A percentile compares a stretch with the other conserved stretches of the same genome.
phyloP scores from a whole-genome alignment of 2,888 invertebrate genomes.

The Drosophila borborema region DNA sequence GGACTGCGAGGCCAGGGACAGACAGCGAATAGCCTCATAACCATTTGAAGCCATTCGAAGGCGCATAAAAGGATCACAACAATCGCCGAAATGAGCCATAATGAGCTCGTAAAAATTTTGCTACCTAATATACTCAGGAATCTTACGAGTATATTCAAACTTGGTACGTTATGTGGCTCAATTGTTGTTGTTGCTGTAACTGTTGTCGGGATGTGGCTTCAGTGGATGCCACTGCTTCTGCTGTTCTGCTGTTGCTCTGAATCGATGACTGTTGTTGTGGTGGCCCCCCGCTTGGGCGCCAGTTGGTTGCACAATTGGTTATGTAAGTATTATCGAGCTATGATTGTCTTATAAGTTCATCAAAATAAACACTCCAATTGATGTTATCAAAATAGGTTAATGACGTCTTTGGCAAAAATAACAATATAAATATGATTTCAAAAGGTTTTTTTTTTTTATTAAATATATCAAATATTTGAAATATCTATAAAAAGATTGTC shows the following conservation, averaged over 20 bases:
- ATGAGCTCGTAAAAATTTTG: conserved; percentile 86
- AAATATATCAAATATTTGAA: not conserved
- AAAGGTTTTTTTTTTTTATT: not conserved
- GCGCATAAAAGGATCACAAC: conserved; percentile 86
- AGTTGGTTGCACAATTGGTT: conserved; percentile 38
- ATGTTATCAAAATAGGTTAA: not conserved
- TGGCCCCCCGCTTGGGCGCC: conserved; percentile 31
- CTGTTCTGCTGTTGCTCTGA: conserved; percentile 12
- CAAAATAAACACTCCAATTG: conserved; percentile 22
- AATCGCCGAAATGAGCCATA: conserved; percentile 86
- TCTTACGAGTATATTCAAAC: conserved; percentile 83
- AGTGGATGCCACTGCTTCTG: conserved; percentile 24
- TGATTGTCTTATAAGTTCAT: conserved; percentile 47
- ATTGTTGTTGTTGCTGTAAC: conserved; percentile 11
- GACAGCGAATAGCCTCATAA: conserved; percentile 83
- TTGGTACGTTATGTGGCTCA: conserved; percentile 72
- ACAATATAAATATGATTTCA: not conserved
- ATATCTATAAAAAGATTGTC: not conserved
- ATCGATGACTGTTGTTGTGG: conserved; percentile 37
- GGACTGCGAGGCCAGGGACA: conserved; percentile 47
- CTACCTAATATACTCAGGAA: conserved; percentile 85
- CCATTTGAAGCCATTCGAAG: conserved; percentile 85
- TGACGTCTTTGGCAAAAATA: too few relatives aligned
- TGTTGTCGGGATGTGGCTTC: conserved; percentile 43
- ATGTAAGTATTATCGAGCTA: conserved; percentile 28